phyloP scores from a whole-genome alignment of 2,797 vertebrate genomes.

The Podargus strigoides region DNA sequence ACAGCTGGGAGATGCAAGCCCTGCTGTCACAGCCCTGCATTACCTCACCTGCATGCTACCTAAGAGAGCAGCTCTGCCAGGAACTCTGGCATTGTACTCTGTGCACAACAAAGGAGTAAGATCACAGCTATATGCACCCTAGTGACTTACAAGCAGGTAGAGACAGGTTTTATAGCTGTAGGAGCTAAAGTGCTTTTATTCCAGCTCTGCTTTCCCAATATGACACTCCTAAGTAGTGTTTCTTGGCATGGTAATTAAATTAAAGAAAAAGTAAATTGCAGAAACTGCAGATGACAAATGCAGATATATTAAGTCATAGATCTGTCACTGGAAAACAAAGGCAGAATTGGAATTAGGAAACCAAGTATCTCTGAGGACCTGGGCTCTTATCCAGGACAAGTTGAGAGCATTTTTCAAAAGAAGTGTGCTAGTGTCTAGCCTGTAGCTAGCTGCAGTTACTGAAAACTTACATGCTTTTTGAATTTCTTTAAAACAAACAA shows the following conservation, averaged over 20 bases:
- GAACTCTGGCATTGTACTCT: neutral
- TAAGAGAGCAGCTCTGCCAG: neutral
- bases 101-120: neutral
- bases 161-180: neutral
- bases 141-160: neutral
- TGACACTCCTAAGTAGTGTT: neutral
- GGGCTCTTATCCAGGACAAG: neutral
- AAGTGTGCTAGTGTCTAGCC: neutral
- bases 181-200: neutral
- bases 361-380: neutral
- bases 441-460: neutral
- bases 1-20: neutral
- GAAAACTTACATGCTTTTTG: neutral
- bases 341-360: neutral
- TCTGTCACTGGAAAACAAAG: neutral
- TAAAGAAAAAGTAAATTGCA: neutral
- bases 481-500: neutral
- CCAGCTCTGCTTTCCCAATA: neutral
- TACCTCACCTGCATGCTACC: neutral
- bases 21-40: neutral
- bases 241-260: constrained; percentile 6
- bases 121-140: neutral
- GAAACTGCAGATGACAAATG: neutral
- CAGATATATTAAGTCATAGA: neutral
- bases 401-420: neutral